phyloP scores from a whole-genome alignment of 2,113 vertebrate species.

The Larimichthys crocea region DNA sequence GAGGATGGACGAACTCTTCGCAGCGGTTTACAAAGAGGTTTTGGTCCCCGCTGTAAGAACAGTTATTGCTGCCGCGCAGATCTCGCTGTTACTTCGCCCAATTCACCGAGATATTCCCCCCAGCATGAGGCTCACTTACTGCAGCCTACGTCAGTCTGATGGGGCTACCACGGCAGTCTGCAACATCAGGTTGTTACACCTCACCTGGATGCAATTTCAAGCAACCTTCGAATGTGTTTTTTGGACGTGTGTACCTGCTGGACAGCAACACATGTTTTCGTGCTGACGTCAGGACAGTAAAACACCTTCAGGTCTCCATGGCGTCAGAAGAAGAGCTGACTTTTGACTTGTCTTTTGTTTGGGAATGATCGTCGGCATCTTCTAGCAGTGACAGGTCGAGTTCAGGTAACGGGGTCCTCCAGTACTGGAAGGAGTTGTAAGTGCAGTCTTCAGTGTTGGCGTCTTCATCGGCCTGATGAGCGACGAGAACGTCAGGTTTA shows the following conservation, averaged over 20 bases:
- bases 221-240: not conserved
- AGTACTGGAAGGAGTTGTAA: slow-evolving; percentile 94
- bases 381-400: slow-evolving; percentile 89
- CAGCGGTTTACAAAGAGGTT: not conserved
- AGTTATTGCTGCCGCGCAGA: not conserved
- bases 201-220: slow-evolving; percentile 9
- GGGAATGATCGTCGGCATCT: slow-evolving; percentile 23
- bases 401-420: slow-evolving; percentile 90
- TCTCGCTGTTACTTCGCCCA: not conserved
- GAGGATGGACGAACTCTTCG: not conserved
- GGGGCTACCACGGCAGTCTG: not conserved
- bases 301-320: slow-evolving; percentile 91
- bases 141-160: not conserved
- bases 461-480: slow-evolving; percentile 49
- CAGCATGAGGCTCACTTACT: not conserved
- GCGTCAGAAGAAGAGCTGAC: slow-evolving; percentile 70
- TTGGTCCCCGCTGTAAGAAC: not conserved
- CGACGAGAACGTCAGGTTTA: not conserved
- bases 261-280: not conserved
- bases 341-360: slow-evolving; percentile 52
- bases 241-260: not conserved
- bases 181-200: not conserved
- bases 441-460: slow-evolving; percentile 79
- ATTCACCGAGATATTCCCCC: not conserved
- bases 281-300: not conserved